Evolutionary conservation across 37 sponge, comb jelly and placozoan species (phyloP).

Genomic region (Hormiphora californensis): DNA sequence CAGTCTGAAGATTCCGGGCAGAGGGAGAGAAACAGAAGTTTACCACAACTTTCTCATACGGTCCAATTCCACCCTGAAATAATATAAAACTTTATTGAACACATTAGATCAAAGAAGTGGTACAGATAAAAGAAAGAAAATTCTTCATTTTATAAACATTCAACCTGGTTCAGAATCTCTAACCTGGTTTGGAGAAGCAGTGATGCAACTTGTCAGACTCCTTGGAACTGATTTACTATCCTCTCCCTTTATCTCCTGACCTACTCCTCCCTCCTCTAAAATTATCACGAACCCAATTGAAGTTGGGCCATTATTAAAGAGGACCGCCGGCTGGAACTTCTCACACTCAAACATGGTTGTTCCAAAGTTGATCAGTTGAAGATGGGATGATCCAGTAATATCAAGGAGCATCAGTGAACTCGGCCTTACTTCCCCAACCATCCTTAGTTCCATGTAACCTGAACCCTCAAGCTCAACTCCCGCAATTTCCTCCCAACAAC

Average conservation of each 20-base stretch:
- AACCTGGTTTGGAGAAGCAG: constrained; percentile 53
- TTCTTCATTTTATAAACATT: too few relatives aligned
- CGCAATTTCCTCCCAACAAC: constrained; percentile 44
- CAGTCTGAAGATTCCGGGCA: constrained; percentile 18
- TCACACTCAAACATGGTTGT: constrained; percentile 48
- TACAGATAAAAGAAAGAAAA: too few relatives aligned
- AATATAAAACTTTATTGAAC: too few relatives aligned
- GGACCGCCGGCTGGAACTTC: constrained; percentile 54
- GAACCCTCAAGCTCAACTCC: constrained; percentile 45
- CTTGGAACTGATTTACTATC: constrained; percentile 18
- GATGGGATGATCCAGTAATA: constrained; percentile 10
- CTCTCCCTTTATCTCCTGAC: constrained; percentile 39
- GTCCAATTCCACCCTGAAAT: constrained; percentile 53
- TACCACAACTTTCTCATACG: constrained; percentile 40
- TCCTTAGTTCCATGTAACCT: constrained; percentile 49
- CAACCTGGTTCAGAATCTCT: not conserved
- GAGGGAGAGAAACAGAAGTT: constrained; percentile 54
- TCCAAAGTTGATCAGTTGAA: constrained; percentile 45
- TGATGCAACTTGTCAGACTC: constrained; percentile 9
- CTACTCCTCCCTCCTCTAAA: constrained; percentile 56
- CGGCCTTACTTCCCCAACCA: constrained; percentile 30
- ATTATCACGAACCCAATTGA: constrained; percentile 58
- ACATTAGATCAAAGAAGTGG: too few relatives aligned
- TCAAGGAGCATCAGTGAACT: constrained; percentile 42
- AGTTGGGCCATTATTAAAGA: constrained; percentile 75